Evolutionary conservation across 2,888 invertebrate species (phyloP), one percentile per base, ranked within the genome.

Genomic region (Tinea pellionella): DNA sequence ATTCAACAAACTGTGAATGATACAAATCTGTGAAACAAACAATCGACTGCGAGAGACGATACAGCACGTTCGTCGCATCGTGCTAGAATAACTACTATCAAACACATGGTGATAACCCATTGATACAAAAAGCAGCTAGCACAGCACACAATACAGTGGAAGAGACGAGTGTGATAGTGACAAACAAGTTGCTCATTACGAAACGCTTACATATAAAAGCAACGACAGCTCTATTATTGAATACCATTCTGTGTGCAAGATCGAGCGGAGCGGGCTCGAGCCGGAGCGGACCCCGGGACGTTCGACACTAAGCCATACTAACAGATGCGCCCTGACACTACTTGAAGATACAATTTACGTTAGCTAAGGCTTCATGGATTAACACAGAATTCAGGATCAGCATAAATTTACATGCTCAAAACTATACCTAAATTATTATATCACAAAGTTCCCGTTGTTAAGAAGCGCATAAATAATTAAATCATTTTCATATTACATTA

Each of bases 51-150:
- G 24, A 53, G 18, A 18, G n/a, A 24, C 18, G 57, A 32, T 32
- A 32, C 32, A 11, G n/a, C 24, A 15, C 19, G 57, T 12, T n/a
- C 57, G 32, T 9, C 30, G 32, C 55, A 69, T 78, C 77, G 84
- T 85, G 83, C 83, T 80, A 64, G 74, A 72, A 79, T 73, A 71
- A 76, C 80, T 82, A 84, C 78, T 74, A 68, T 77, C 73, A 78
- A 77, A 77, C 53, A 80, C 77, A 79, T 79, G 80, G 86, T 86
- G 86, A 83, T 80, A 18, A 82, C 78, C 82, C 80, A 82, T 83
- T 85, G 81, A 82, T 81, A 86, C 87, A 84, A 87, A 84, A 87
- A 87, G 87, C 87, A 87, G 87, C 87, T 86, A 87, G 83, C 86
- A 85, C 80, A 85, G 83, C 87, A 86, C 86, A 85, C 87, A 80